Evolutionary conservation across 2,113 vertebrate genomes (phyloP).

Genomic region (Laterallus jamaicensis): DNA sequence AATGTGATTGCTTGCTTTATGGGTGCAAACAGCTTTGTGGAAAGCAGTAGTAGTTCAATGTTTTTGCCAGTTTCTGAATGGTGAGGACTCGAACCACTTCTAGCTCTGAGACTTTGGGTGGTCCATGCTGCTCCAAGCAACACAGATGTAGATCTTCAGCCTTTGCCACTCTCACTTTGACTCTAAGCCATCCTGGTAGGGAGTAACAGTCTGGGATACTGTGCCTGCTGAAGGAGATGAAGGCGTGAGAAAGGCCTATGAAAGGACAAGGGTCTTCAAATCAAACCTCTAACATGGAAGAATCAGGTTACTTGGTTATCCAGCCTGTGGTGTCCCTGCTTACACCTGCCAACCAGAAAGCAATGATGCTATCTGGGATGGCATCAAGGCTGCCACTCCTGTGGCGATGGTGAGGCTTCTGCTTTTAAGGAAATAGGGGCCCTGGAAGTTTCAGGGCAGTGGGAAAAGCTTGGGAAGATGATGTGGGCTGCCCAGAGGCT

Average conservation of each 20-base stretch:
- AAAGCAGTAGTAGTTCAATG: not conserved
- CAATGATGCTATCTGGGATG: accelerated
- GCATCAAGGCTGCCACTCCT: no score
- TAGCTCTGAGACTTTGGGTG: not conserved
- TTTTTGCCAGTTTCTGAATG: not conserved
- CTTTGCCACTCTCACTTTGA: not conserved
- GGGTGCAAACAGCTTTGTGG: not conserved
- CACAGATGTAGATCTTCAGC: not conserved
- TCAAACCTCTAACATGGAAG: not conserved
- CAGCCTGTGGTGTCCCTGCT: not conserved
- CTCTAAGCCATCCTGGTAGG: not conserved
- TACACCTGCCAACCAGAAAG: not conserved
- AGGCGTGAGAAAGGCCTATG: not conserved
- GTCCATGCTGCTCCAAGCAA: not conserved
- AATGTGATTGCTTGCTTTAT: not conserved
- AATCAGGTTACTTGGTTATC: not conserved
- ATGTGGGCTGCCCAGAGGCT: not conserved
- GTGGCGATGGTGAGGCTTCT: not conserved
- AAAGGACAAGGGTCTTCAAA: not conserved
- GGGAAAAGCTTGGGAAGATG: not conserved
- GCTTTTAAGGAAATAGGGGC: not conserved
- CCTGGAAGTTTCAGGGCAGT: not conserved
- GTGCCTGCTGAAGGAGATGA: not conserved
- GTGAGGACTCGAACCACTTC: not conserved
- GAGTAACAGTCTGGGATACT: not conserved